Base-by-base conservation (phyloP, 2,797 vertebrate species). In the Myotis daubentonii region DNA sequence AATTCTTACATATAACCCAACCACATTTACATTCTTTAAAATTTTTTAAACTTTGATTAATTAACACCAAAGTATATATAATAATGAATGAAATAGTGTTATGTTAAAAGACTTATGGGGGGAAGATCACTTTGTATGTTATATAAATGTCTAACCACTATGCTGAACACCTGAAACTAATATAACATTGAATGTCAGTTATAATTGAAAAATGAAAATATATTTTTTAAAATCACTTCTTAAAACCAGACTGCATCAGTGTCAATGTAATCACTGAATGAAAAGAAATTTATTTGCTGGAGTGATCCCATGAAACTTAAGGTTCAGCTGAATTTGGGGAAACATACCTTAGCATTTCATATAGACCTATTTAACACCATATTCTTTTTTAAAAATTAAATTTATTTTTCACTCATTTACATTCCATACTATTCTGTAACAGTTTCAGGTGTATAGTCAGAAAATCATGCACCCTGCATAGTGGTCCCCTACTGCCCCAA, bases 31-130 rank as follows among this genome's bases (percentile, higher is more conserved):
- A 90, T 33, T 49, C 20, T 72, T 92, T 62, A 72, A 33, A 60
- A 60, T 38, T 55, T 70, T 93, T 93, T 62, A 84, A 70, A 51
- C 49, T 71, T 70, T 84, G 8, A 57, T 53, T 68, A 92, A 89
- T 94, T 28, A 81, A 76, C 19, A 76, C 8, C 83, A 66, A 72
- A 47, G 65, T 85, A 9, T 5, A 62, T 41, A 62, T 78, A 76
- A 71, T 81, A 80, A 76, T 65, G 17, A 65, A 41, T 62, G 41
- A 80, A 51, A 55, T 90, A 60, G 23, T 79, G 1, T 47, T 28
- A 79, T 53, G 6, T 20, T 82, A 10, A 62, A 86, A 88, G 30
- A 66, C 30, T 19, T 66, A n/a, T n/a, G 30, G 16, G 65, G 15
- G 30, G 30, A n/a, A 66, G 65, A 33, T 33, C n/a, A 20, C n/a